A percentile compares a stretch with the other conserved stretches of the same genome.
Conservation (phyloP, 2,797 vertebrate genomes). For the Xenops minutus region DNA sequence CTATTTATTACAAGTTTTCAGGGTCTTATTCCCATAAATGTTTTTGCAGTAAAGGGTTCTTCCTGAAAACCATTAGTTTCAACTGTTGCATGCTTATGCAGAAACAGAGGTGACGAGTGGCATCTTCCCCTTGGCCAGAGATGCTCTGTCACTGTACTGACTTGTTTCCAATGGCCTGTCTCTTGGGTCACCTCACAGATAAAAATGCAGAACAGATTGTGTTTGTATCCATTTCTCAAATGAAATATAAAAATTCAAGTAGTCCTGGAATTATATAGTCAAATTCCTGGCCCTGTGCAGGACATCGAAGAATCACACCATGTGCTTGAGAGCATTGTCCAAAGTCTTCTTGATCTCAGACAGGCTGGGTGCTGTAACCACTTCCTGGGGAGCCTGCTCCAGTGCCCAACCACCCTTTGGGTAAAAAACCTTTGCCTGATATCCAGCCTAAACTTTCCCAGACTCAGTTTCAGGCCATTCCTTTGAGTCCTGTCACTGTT, state of each 20-base stretch:
- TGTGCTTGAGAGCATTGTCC: not conserved
- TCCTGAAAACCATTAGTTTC: not conserved
- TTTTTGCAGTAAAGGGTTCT: not conserved
- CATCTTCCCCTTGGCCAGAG: not conserved
- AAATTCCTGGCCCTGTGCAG: not conserved
- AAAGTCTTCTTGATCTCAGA: not conserved
- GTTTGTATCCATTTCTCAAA: not conserved
- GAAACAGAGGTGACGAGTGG: not conserved
- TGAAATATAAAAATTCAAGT: not conserved
- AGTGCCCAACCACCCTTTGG: not conserved
- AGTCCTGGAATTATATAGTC: not conserved
- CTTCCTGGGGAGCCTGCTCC: not conserved
- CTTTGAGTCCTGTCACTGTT: not conserved
- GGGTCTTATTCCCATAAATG: not conserved
- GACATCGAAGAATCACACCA: not conserved
- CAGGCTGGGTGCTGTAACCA: not conserved
- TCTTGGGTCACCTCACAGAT: not conserved
- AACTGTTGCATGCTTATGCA: fast-evolving
- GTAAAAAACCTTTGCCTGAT: not conserved
- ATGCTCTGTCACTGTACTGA: not conserved
- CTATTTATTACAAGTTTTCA: not conserved
- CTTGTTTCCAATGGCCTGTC: not conserved
- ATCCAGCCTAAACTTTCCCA: not conserved
- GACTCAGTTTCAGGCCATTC: not conserved
- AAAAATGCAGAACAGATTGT: not conserved